Evolutionary conservation across 2,888 invertebrate genomes (phyloP).

Genomic region (Sinohyriopsis cumingii): DNA sequence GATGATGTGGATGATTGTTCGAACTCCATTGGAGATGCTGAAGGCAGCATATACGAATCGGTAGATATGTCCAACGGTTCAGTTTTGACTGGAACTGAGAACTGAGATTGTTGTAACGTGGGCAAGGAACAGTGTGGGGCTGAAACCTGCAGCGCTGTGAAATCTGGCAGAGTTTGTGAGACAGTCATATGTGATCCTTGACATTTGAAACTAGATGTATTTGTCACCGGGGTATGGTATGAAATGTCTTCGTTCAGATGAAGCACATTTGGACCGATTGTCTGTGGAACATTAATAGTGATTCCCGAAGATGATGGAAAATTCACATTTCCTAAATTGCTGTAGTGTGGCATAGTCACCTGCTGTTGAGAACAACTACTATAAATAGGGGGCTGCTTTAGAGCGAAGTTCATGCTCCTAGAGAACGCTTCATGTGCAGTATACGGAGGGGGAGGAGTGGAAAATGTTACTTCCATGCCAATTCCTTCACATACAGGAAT

Average conservation of each 20-base stretch:
- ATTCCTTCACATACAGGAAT: conserved; percentile 36
- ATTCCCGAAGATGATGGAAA: conserved; percentile 20
- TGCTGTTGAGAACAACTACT: conserved; percentile 73
- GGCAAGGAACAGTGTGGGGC: conserved; percentile 18
- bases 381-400: conserved; percentile 80
- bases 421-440: conserved; percentile 39
- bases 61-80: conserved; percentile 51
- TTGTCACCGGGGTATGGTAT: conserved; percentile 37
- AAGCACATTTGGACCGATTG: conserved; percentile 33
- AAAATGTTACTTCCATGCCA: conserved; percentile 29
- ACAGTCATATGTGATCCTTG: conserved; percentile 27
- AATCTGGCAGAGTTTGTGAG: conserved; percentile 58
- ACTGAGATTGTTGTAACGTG: conserved; percentile 19
- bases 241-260: conserved; percentile 40
- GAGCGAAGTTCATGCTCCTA: conserved; percentile 71
- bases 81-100: conserved; percentile 56
- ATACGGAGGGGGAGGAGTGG: conserved; percentile 61
- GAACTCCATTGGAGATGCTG: conserved; percentile 45
- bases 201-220: conserved; percentile 48
- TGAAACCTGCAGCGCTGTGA: conserved; percentile 56
- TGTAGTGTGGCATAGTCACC: conserved; percentile 23
- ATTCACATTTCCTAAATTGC: conserved; percentile 22
- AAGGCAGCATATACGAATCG: conserved; percentile 40
- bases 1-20: conserved; percentile 36
- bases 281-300: conserved; percentile 20